Base-by-base conservation (phyloP, 30 jellyfish, hydroid and myxozoan genomes). In the Turritopsis rubra region DNA sequence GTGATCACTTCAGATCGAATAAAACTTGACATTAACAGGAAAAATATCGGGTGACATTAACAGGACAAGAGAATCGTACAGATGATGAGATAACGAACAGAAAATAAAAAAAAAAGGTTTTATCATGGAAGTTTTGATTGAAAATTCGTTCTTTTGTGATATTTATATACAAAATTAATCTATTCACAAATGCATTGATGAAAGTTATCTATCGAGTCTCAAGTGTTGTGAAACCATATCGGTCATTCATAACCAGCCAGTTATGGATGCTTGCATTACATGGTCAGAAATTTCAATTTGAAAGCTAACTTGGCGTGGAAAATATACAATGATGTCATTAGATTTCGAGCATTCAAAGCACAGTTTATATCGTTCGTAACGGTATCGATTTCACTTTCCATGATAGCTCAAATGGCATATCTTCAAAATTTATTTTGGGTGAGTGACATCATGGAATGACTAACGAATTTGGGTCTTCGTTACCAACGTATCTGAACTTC, bases 401-500 rank as follows among this genome's bases (percentile, higher is more conserved):
- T 41, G 60, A 5, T 41, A 3, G 13, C 13, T 41, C 13, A 41
- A 41, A 13, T 13, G n/a, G 60, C 60, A 41, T 41, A 13, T 41
- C 5, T 41, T 41, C 60, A 41, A 41, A 41, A 41, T 13, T 3
- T 41, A 5, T 41, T 13, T 41, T 3, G 60, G 13, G 60, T 41
- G 60, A 41, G 60, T 41, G 60, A 41, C 60, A 13, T 82, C 66
- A 82, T 41, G 88, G 88, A 21, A 82, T 82, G 24, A 82, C 88
- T 7, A 82, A 73, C 4, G 88, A 82, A 85, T 82, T 82, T 0
- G 88, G 88, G 25, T 82, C 88, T 82, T 82, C 88, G 73, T 72
- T 82, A 30, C 88, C 88, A 82, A 82, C 60, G 41, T 82, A 82
- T 66, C 21, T 28, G 23, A 85, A 65, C 28, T 71, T 82, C 71